Percentiles rank a stretch among this genome's conserved stretches.
Evolutionary conservation across 2,113 vertebrate genomes (phyloP).

Genomic region (Ptyas mucosa): DNA sequence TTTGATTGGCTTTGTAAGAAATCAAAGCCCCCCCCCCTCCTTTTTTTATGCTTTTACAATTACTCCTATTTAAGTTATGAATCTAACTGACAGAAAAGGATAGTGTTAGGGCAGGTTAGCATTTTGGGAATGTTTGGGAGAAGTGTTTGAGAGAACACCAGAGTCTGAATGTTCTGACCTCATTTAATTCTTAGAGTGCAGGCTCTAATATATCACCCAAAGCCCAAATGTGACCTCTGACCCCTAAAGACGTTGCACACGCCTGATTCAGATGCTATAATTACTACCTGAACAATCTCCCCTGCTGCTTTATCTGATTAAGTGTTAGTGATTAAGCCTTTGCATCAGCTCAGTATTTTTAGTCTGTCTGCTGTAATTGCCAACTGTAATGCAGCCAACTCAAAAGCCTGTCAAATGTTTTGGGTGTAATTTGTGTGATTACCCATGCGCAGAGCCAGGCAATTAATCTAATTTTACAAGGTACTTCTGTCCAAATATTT

Average conservation of each 20-base stretch:
- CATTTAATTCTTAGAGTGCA: not conserved
- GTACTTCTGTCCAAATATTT: constrained; percentile 6
- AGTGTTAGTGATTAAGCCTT: not conserved
- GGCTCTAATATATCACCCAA: not conserved
- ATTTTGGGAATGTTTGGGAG: not conserved
- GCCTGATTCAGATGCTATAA: not conserved
- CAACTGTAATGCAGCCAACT: not conserved
- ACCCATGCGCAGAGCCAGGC: not conserved
- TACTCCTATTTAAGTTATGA: not conserved
- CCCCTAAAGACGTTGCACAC: not conserved
- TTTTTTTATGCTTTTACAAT: not conserved
- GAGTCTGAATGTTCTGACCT: not conserved
- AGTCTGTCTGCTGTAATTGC: not conserved
- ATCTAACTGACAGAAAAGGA: not conserved
- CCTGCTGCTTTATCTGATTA: not conserved
- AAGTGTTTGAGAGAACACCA: not conserved
- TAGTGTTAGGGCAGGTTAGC: not conserved
- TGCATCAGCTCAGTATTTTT: not conserved
- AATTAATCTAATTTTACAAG: not conserved
- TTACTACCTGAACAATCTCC: not conserved
- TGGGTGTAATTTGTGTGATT: constrained; percentile 2
- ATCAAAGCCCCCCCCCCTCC: not conserved
- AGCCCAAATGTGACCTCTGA: not conserved
- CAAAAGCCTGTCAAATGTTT: not conserved
- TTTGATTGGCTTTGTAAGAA: not conserved